A percentile compares a stretch with the other conserved stretches of the same genome.
phyloP scores from a whole-genome alignment of 2,113 vertebrate species.

The Bubo scandiacus region DNA sequence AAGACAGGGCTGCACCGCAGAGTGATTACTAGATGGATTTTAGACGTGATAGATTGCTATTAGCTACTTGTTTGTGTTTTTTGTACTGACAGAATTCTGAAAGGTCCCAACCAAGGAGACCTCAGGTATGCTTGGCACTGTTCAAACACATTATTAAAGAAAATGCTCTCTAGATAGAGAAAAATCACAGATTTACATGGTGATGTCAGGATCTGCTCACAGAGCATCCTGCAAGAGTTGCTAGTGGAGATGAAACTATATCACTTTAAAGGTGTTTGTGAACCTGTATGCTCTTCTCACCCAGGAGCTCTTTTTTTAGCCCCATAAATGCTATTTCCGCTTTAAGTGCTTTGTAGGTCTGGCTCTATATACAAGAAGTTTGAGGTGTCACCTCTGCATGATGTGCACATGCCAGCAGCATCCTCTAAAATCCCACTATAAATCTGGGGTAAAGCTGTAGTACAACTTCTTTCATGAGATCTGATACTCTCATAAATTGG shows the following conservation, averaged over 20 bases:
- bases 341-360: background rate
- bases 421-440: background rate
- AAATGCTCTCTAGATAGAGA: background rate
- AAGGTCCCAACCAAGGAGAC: background rate
- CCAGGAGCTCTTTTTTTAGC: background rate
- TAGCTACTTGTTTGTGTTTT: conserved; percentile 16
- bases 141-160: background rate
- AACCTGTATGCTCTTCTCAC: background rate
- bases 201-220: background rate
- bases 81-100: background rate
- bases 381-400: background rate
- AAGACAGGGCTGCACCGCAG: conserved; percentile 40
- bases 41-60: conserved; percentile 25
- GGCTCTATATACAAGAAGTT: background rate
- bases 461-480: background rate
- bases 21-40: background rate
- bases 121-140: background rate
- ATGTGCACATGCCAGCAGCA: fast-evolving
- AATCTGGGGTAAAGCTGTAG: background rate
- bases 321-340: background rate
- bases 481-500: fast-evolving
- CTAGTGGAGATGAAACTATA: background rate
- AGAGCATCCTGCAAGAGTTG: background rate
- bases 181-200: background rate
- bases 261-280: background rate